Base-by-base conservation (phyloP, 1,140 invertebrate genomes). In the Lamellibrachia luymesi region DNA sequence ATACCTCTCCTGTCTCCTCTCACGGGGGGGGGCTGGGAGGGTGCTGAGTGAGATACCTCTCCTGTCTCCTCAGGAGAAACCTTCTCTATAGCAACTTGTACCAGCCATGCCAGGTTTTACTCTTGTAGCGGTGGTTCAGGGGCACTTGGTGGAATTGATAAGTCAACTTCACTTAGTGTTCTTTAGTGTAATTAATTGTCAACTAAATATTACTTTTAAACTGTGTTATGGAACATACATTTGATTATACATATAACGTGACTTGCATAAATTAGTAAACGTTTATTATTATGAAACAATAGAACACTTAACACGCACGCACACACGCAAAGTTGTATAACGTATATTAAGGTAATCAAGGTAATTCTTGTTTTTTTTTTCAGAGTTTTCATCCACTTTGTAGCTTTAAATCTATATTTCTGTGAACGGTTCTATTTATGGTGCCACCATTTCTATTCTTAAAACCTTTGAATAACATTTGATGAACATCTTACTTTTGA, bases 91-190 rank as follows among this genome's bases (percentile, higher is more conserved):
- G 95, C 25, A 91, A 94, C 91, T 90, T 95, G 5, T 95, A 94
- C 89, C 49, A 80, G 10, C 95, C 95, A 10, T 5, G 49, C 2
- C 93, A 94, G 38, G 38, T 38, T 38, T 38, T 38, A 1, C 10
- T 95, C 93, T 92, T 95, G 95, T 4, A 95, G 95, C 93, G 95
- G 95, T 89, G 95, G 95, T n/a, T 92, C 94, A 49, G 94, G 93
- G 22, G 50, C 92, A 5, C 93, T 56, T 90, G 95, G 94, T 38
- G 95, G 95, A 52, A 95, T 94, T 92, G 95, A 95, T 95, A 90
- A 91, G 52, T 38, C 38, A 38, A 38, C 38, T 38, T 38, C 38
- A 38, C 38, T 38, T 38, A 38, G 38, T 38, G 38, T 38, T 38
- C 38, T 38, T 38, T 38, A 38, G 38, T 38, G 38, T 38, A 38